Conservation (phyloP, 2,113 vertebrate species). For the Alethe castanea region DNA sequence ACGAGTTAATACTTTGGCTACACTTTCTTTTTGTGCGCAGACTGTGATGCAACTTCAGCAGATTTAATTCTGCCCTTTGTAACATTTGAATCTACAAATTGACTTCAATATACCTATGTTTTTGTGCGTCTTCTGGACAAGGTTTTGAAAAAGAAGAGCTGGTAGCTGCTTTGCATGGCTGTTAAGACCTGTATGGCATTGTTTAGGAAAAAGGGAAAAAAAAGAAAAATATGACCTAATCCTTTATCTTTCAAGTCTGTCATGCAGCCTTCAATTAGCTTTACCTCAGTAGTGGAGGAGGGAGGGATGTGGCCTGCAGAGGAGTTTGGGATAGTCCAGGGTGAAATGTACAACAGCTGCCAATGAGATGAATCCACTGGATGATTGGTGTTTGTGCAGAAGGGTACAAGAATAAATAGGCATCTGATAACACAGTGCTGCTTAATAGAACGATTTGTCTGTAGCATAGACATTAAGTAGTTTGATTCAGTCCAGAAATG, state of each 20-base stretch:
- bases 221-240: not conserved
- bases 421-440: not conserved
- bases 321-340: not conserved
- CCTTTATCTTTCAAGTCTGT: not conserved
- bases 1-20: not conserved
- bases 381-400: not conserved
- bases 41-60: not conserved
- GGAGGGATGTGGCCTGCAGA: not conserved
- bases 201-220: not conserved
- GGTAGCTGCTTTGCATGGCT: not conserved
- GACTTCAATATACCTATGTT: not conserved
- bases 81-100: not conserved
- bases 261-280: not conserved
- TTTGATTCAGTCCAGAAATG: not conserved
- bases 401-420: not conserved
- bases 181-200: too few species aligned
- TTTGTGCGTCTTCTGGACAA: not conserved
- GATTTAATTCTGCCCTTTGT: not conserved
- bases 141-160: not conserved
- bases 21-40: fast-evolving
- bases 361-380: not conserved
- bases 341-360: not conserved
- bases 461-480: not conserved
- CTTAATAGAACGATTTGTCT: not conserved
- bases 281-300: not conserved